Percentiles rank a stretch among this genome's conserved stretches.
phyloP scores from a whole-genome alignment of 2,797 vertebrate genomes.

The Argyrosomus regius region DNA sequence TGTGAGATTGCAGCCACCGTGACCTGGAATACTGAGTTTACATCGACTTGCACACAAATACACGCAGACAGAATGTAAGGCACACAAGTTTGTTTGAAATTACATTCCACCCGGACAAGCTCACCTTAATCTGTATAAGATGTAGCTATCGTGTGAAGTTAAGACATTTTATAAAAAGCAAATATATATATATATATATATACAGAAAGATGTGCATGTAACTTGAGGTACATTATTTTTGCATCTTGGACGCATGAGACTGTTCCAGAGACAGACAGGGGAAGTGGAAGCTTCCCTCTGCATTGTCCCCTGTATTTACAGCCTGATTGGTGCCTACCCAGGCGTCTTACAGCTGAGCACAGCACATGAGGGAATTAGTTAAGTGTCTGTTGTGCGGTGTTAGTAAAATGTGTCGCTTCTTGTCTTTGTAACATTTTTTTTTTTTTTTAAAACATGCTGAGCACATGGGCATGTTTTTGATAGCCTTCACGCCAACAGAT shows the following conservation, averaged over 20 bases:
- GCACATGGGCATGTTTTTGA: slow-evolving; percentile 59
- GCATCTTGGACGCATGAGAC: slow-evolving; percentile 36
- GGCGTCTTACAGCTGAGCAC: slow-evolving; percentile 78
- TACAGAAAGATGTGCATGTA: slow-evolving; percentile 13
- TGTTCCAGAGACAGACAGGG: slow-evolving; percentile 54
- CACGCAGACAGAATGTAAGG: slow-evolving; percentile 11
- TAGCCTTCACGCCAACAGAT: slow-evolving; percentile 38
- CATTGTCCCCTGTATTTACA: slow-evolving; percentile 76
- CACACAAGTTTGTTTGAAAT: slow-evolving; percentile 34
- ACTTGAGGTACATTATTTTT: slow-evolving; percentile 41
- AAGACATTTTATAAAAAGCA: slow-evolving; percentile 21
- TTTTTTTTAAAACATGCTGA: slow-evolving; percentile 63
- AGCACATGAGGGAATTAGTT: slow-evolving; percentile 79
- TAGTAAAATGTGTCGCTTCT: slow-evolving; percentile 73
- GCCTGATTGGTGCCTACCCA: slow-evolving; percentile 80
- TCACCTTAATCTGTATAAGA: slow-evolving; percentile 45
- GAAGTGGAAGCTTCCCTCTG: slow-evolving; percentile 64
- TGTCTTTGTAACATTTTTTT: slow-evolving; percentile 62
- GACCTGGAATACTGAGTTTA: slow-evolving; percentile 80
- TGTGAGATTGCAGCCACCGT: slow-evolving; percentile 78
- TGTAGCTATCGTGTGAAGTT: slow-evolving; percentile 24
- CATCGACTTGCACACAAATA: slow-evolving; percentile 59
- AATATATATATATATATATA: background rate
- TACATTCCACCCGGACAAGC: slow-evolving; percentile 25
- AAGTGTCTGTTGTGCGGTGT: slow-evolving; percentile 71